phyloP scores from a whole-genome alignment of 2,113 vertebrate genomes.

The Spea bombifrons region DNA sequence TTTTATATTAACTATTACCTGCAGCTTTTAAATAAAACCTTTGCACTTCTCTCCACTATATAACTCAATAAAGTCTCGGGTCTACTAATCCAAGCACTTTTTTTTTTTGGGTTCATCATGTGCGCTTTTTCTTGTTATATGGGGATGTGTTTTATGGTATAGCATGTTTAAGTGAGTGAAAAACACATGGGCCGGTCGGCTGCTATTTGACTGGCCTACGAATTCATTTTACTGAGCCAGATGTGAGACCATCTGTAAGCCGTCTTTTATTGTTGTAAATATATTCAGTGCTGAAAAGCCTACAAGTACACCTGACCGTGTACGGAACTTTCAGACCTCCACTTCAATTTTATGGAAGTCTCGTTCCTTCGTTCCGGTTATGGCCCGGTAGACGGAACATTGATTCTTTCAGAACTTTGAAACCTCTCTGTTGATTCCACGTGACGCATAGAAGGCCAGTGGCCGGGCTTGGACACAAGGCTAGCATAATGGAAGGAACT shows the following conservation, averaged over 20 bases:
- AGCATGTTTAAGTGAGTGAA: neutral
- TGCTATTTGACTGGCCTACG: neutral
- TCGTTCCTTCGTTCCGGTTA: no score
- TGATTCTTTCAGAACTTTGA: no score
- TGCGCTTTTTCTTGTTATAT: neutral
- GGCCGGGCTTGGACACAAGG: no score
- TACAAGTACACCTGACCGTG: no score
- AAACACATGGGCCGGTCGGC: neutral
- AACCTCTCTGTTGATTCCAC: no score
- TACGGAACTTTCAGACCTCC: no score
- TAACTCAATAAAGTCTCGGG: neutral
- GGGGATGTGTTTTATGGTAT: neutral
- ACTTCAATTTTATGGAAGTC: no score
- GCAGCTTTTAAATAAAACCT: neutral
- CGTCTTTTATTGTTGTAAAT: neutral
- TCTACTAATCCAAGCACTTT: neutral
- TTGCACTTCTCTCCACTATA: neutral
- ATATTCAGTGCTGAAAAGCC: neutral
- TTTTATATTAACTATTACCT: constrained; percentile 2
- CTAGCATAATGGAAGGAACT: no score
- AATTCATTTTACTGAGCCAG: constrained; percentile 1
- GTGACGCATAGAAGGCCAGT: no score
- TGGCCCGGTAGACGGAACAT: no score
- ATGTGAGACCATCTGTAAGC: neutral
- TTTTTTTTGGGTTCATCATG: neutral